These are phyloP conservation scores for Bolinopsis microptera DNA, from an alignment of 37 sponge, comb jelly and placozoan genomes.

Conservation along the genomic window DNA sequence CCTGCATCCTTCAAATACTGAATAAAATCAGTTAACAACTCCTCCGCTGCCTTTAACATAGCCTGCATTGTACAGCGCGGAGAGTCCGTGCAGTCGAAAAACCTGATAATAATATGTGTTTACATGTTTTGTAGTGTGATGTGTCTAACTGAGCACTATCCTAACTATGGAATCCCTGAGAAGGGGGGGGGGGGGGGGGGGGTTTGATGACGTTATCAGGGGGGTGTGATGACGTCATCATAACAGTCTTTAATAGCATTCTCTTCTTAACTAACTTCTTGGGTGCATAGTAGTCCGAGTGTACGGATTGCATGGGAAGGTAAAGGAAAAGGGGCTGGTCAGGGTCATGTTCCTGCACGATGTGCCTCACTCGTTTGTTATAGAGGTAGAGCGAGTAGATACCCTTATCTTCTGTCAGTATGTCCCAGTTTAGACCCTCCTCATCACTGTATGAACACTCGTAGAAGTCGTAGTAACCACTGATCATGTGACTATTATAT, in stretches of 20 bases:
- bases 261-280: too few species aligned
- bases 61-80: slow-evolving; percentile 66
- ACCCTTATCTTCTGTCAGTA: background rate
- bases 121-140: too few species aligned
- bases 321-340: slow-evolving; percentile 70
- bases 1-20: slow-evolving; percentile 47
- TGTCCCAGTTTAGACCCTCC: background rate
- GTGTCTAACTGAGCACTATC: too few species aligned
- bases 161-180: too few species aligned
- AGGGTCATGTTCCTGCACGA: slow-evolving; percentile 68
- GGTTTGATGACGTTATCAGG: too few species aligned
- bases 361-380: background rate
- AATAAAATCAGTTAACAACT: slow-evolving; percentile 52
- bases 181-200: too few species aligned
- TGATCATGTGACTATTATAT: background rate
- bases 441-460: background rate
- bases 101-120: slow-evolving; percentile 57
- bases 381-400: background rate
- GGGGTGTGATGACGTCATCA: too few species aligned
- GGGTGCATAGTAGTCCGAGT: slow-evolving; percentile 68
- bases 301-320: slow-evolving; percentile 63
- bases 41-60: slow-evolving; percentile 70
- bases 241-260: too few species aligned
- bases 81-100: slow-evolving; percentile 60
- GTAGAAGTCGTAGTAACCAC: background rate